phyloP scores from a whole-genome alignment of 1,140 invertebrate genomes.

The Dreissena polymorpha region DNA sequence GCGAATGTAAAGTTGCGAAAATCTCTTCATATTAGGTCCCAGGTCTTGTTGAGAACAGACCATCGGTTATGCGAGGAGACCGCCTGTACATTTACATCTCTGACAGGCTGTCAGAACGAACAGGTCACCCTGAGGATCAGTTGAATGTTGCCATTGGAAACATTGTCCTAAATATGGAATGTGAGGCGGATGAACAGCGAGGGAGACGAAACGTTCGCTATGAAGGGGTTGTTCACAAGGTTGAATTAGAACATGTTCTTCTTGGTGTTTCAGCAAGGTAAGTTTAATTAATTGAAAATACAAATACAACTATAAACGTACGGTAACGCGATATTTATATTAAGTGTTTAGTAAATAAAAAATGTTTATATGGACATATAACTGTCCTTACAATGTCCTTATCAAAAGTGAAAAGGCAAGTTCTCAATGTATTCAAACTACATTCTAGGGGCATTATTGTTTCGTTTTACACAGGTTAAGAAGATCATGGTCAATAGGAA shows the following conservation, averaged over 20 bases:
- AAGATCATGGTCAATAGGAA: neutral
- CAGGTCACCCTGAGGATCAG: no score
- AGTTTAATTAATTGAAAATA: neutral
- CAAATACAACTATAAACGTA: neutral
- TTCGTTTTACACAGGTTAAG: conserved; percentile 2
- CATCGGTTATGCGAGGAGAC: conserved; percentile 19
- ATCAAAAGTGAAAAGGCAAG: neutral
- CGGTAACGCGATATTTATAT: neutral
- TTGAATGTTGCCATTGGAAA: no score
- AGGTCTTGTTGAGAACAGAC: conserved; percentile 21
- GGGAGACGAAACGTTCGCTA: neutral
- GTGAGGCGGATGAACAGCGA: no score
- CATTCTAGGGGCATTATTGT: neutral
- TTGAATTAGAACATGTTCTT: conserved; percentile 3
- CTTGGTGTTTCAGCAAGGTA: conserved; percentile 18
- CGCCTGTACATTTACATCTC: neutral
- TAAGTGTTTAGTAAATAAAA: no score
- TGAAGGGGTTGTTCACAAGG: conserved; percentile 5
- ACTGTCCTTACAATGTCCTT: no score
- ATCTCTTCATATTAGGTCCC: neutral
- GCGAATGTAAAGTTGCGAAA: no score
- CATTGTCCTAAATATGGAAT: no score
- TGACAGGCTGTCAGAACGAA: no score
- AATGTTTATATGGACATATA: no score
- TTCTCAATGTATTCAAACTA: neutral